A percentile compares a stretch with the other conserved stretches of the same genome.
Conservation (phyloP, 2,113 vertebrate species). For the Chitala chitala region DNA sequence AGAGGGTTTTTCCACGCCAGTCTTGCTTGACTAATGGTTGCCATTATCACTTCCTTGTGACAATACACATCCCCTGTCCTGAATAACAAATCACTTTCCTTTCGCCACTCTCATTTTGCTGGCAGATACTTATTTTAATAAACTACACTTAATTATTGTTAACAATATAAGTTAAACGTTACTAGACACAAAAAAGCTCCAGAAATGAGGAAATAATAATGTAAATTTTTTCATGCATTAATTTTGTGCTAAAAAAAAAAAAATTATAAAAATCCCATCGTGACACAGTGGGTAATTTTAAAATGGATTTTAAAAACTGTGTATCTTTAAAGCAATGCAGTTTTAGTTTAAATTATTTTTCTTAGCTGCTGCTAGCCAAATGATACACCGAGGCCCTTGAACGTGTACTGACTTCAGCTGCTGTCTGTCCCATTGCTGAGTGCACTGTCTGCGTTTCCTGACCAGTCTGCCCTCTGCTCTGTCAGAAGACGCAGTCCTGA, state of each 20-base stretch:
- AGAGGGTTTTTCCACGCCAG: conserved; percentile 38
- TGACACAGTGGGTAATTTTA: too few relatives aligned
- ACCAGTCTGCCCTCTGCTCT: not conserved
- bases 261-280: too few relatives aligned
- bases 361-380: too few relatives aligned
- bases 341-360: too few relatives aligned
- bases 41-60: conserved; percentile 44
- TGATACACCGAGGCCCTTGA: too few relatives aligned
- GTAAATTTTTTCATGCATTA: too few relatives aligned
- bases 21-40: conserved; percentile 42
- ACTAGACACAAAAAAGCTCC: not conserved
- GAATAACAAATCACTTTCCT: conserved; percentile 55
- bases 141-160: conserved; percentile 18
- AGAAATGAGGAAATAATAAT: too few relatives aligned
- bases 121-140: conserved; percentile 31
- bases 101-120: conserved; percentile 36
- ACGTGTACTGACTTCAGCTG: not conserved
- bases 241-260: too few relatives aligned
- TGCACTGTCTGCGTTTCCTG: not conserved
- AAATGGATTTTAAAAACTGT: too few relatives aligned
- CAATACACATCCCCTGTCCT: conserved; percentile 57
- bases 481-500: not conserved
- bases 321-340: too few relatives aligned
- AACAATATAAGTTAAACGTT: not conserved
- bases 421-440: not conserved